Evolutionary conservation across 1,140 invertebrate species (phyloP).

Genomic region (Drosophila parvula): DNA sequence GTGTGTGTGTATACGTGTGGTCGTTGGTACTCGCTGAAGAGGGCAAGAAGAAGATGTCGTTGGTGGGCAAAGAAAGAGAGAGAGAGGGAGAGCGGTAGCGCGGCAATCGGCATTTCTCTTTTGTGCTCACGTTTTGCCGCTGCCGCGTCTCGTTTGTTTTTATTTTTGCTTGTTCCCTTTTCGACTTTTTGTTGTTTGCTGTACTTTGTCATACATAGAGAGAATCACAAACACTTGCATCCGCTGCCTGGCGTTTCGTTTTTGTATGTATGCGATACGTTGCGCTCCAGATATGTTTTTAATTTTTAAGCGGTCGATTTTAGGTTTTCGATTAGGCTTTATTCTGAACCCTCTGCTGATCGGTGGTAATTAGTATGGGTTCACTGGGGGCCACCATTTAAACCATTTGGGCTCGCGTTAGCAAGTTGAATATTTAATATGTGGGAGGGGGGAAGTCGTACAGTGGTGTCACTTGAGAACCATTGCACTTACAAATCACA

Average conservation of each 20-base stretch:
- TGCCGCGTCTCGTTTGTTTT: constrained; percentile 79
- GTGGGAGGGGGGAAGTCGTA: background rate
- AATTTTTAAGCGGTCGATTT: constrained; percentile 20
- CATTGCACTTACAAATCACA: background rate
- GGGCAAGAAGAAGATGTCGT: constrained; percentile 15
- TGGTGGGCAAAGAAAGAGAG: constrained; percentile 7
- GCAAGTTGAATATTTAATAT: constrained; percentile 4
- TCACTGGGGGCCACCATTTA: constrained; percentile 4
- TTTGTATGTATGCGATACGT: constrained; percentile 35
- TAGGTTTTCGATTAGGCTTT: constrained; percentile 14
- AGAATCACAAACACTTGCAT: constrained; percentile 36
- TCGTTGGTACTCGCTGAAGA: constrained; percentile 48
- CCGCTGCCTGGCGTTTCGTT: constrained; percentile 12
- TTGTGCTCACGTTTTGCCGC: constrained; percentile 67
- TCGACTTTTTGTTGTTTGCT: constrained; percentile 82
- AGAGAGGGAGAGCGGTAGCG: constrained; percentile 4
- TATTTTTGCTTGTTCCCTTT: constrained; percentile 78
- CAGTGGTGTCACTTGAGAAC: constrained; percentile 6
- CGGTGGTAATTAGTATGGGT: constrained; percentile 1
- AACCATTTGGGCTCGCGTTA: constrained; percentile 3
- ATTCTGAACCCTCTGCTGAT: background rate
- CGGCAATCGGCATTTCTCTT: constrained; percentile 53
- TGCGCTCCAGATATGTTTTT: constrained; percentile 50
- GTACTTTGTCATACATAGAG: constrained; percentile 69
- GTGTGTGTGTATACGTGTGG: constrained; percentile 56